phyloP scores from a whole-genome alignment of 53 echinoderm and acorn worm species.

The Luidia sarsii region DNA sequence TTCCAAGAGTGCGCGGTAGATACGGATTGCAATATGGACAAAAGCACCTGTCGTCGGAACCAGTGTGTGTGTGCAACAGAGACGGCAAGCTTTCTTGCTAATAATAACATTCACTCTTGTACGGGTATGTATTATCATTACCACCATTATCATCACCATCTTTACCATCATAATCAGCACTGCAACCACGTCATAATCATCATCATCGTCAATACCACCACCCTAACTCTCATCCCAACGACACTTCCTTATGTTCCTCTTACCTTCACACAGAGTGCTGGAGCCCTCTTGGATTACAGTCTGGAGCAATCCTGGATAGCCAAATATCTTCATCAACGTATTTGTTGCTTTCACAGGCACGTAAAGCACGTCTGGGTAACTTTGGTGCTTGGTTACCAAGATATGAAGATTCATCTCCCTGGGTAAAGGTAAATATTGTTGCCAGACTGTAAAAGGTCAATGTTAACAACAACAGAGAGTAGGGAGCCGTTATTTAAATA shows the following conservation, averaged over 20 bases:
- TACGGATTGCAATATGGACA: neutral
- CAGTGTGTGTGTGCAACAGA: conserved; percentile 5
- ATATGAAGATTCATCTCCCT: neutral
- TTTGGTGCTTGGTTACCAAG: neutral
- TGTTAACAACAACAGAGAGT: no score
- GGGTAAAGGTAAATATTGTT: conserved; percentile 23
- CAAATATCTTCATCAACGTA: conserved; percentile 31
- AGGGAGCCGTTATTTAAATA: no score
- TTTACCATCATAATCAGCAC: no score
- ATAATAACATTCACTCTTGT: no score
- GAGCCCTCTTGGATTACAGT: conserved; percentile 23
- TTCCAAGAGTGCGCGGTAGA: conserved; percentile 3
- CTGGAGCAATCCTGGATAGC: neutral
- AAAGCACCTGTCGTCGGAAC: neutral
- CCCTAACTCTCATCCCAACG: no score
- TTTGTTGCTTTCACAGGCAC: no score
- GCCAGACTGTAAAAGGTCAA: no score
- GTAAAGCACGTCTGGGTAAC: conserved; percentile 1
- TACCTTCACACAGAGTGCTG: conserved; percentile 36
- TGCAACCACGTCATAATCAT: no score
- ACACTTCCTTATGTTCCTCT: no score
- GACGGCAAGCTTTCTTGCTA: neutral
- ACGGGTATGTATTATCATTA: no score
- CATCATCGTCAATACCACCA: no score
- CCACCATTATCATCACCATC: no score